Percentiles rank a stretch among this genome's conserved stretches.
Evolutionary conservation across 2,113 vertebrate species (phyloP).

Genomic region (Centrocercus urophasianus): DNA sequence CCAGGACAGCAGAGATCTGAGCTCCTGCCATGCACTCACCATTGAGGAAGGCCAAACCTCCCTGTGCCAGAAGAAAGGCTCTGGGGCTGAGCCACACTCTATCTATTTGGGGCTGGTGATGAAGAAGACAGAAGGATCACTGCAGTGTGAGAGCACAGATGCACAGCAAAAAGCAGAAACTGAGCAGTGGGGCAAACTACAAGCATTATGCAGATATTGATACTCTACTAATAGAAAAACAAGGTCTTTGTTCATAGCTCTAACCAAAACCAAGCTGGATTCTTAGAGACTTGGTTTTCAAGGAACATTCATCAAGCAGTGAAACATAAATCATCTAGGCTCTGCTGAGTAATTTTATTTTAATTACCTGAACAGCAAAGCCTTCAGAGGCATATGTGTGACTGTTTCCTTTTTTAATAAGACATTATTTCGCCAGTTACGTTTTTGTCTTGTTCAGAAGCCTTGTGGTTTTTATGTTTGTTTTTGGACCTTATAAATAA

Average conservation of each 20-base stretch:
- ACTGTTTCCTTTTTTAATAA: neutral
- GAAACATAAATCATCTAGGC: constrained; percentile 35
- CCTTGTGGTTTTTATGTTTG: constrained; percentile 17
- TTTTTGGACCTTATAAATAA: constrained; percentile 54
- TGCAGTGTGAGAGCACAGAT: neutral
- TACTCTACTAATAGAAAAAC: neutral
- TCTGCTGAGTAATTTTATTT: neutral
- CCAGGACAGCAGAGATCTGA: neutral
- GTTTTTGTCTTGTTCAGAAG: constrained; percentile 42
- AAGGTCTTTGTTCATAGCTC: neutral
- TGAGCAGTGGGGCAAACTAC: too few species aligned
- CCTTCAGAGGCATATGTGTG: neutral
- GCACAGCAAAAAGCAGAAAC: neutral
- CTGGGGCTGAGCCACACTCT: neutral
- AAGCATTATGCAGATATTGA: too few species aligned
- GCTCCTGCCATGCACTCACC: neutral
- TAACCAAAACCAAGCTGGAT: neutral
- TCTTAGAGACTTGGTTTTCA: neutral
- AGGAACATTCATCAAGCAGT: neutral
- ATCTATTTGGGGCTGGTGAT: too few species aligned
- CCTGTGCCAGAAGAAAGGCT: neutral
- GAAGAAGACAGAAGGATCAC: neutral
- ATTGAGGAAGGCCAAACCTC: neutral
- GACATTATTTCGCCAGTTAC: neutral
- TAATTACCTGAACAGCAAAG: constrained; percentile 24